phyloP scores from a whole-genome alignment of 2,888 invertebrate genomes.

The Cataglyphis rosenhaueri region DNA sequence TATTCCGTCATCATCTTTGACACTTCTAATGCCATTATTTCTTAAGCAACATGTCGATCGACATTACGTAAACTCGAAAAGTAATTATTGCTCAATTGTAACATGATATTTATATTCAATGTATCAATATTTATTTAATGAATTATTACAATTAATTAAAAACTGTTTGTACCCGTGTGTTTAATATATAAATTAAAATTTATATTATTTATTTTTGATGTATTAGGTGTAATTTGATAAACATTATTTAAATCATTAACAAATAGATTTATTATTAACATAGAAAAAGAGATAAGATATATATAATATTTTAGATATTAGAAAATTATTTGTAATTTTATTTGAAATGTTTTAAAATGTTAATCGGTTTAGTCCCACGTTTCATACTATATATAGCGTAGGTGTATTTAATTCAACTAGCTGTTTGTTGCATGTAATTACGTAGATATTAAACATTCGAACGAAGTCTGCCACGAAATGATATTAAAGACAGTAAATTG shows the following conservation, averaged over 20 bases:
- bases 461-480: conserved; percentile 34
- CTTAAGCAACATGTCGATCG: conserved; percentile 29
- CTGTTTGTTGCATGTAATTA: conserved; percentile 63
- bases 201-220: not conserved
- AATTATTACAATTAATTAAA: not conserved
- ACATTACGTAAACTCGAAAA: conserved; percentile 1
- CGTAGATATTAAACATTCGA: conserved; percentile 57
- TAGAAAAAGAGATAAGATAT: not conserved
- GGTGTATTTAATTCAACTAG: conserved; percentile 58
- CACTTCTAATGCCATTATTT: conserved; percentile 41
- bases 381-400: conserved; percentile 25
- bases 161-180: not conserved
- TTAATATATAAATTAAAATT: not conserved
- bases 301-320: not conserved
- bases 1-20: conserved; percentile 68
- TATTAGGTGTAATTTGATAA: not conserved
- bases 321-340: conserved; percentile 17
- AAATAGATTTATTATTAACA: not conserved
- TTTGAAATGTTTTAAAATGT: not conserved
- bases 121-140: not conserved
- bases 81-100: conserved; percentile 22
- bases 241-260: not conserved
- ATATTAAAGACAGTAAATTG: conserved; percentile 59
- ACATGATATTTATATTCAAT: not conserved
- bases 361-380: not conserved